These are phyloP conservation scores for Megalops cyprinoides DNA, from an alignment of 2,797 vertebrate species.

Conservation along the genomic window DNA sequence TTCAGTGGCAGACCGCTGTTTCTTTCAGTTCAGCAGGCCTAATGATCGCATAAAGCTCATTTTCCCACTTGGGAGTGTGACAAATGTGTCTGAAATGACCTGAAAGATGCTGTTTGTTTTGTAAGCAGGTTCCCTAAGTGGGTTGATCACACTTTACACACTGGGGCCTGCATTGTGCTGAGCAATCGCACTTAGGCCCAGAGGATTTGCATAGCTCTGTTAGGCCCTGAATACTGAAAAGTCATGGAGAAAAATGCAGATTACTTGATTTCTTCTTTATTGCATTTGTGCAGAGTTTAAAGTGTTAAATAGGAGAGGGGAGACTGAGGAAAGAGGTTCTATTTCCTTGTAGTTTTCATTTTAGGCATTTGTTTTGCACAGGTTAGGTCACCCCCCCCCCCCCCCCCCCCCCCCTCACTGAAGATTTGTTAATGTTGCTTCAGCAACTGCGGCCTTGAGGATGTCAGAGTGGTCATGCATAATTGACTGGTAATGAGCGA, in stretches of 20 bases:
- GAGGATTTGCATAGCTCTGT: neutral
- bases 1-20: constrained; percentile 33
- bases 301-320: constrained; percentile 23
- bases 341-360: neutral
- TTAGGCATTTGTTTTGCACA: neutral
- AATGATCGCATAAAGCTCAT: constrained; percentile 43
- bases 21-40: constrained; percentile 33
- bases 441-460: constrained; percentile 30
- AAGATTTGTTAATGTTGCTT: constrained; percentile 36
- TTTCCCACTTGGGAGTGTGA: constrained; percentile 37
- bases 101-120: constrained; percentile 45
- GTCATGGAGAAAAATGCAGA: neutral
- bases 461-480: constrained; percentile 46
- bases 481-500: constrained; percentile 65
- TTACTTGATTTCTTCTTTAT: constrained; percentile 1
- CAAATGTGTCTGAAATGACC: constrained; percentile 43
- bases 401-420: constrained; percentile 2
- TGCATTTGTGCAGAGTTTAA: constrained; percentile 16
- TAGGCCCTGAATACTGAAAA: neutral
- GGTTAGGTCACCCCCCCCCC: neutral
- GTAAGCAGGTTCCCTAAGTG: constrained; percentile 25
- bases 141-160: neutral
- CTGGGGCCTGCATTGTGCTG: neutral
- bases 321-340: neutral
- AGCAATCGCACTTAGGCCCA: neutral